Base-by-base conservation (phyloP, 2,888 invertebrate genomes). In the Troilus luridus region DNA sequence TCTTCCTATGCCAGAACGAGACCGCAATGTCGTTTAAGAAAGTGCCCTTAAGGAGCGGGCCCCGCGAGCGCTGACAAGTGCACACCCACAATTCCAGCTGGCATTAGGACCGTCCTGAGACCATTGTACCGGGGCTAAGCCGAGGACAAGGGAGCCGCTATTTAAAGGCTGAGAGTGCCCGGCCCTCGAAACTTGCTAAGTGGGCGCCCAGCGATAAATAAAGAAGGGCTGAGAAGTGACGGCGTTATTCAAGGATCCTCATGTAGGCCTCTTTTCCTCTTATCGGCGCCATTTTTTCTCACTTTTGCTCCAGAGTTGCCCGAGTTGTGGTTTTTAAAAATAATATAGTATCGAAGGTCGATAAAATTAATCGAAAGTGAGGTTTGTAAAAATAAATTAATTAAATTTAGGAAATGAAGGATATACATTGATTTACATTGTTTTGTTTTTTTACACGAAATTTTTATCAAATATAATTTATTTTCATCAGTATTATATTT, bases 201-300 rank as follows among this genome's bases (percentile, higher is more conserved):
- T 85, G 85, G 85, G 85, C 85, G 1, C 6, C 85, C 56, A 54
- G 85, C 85, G 85, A 85, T 85, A 85, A 85, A 85, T 85, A 85
- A 41, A n/a, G 85, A 85, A 85, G 56, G 85, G 85, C n/a, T 85
- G 54, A 8, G 8, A 81, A 81, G 81, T 81, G 81, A 56, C 54
- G 85, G 85, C n/a, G 11, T 56, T 85, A 56, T 85, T 58, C 85
- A 85, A 85, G 85, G 56, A 85, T 85, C 85, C 56, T 58, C 85
- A 21, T 85, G n/a, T 58, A 54, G 56, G 12, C 85, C 85, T 58
- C 56, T 85, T 56, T 56, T 85, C 85, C n/a, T 54, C 56, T 54
- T 10, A n/a, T 85, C 8, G 54, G 12, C 56, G 11, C n/a, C 56
- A 56, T 56, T n/a, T 85, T 85, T 56, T 56, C 81, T 54, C 12